Evolutionary conservation across 2,113 vertebrate genomes (phyloP).

Genomic region (Leptocoma aspasia): DNA sequence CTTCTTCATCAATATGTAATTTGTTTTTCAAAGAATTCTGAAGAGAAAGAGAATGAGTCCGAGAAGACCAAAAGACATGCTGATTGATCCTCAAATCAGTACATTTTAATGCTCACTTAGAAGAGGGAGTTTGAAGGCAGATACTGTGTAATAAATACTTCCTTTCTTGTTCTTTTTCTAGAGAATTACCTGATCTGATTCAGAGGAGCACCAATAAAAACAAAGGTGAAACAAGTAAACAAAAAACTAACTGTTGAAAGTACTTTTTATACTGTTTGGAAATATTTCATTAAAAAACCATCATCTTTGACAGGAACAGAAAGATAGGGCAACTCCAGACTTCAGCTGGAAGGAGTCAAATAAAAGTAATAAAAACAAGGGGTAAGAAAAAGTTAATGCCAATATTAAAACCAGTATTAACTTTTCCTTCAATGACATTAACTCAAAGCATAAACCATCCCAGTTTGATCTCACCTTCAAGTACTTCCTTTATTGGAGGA

Average conservation of each 20-base stretch:
- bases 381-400: background rate
- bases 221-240: background rate
- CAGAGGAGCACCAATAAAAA: background rate
- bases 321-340: background rate
- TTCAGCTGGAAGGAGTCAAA: background rate
- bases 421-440: background rate
- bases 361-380: background rate
- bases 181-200: background rate
- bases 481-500: background rate
- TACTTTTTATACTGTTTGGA: background rate
- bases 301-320: background rate
- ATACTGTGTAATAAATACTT: background rate
- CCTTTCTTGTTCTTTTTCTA: background rate
- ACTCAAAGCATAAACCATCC: background rate
- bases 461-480: background rate
- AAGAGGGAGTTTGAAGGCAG: background rate
- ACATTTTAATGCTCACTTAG: background rate
- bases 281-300: background rate
- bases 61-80: background rate
- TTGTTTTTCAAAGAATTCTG: background rate
- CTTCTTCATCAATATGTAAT: background rate
- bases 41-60: background rate
- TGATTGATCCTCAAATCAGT: background rate
- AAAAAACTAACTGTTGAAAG: background rate
- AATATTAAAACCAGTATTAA: background rate